A percentile compares a stretch with the other conserved stretches of the same genome.
These are phyloP conservation scores for Antheraea yamamai DNA, from an alignment of 2,888 invertebrate species.

Conservation along the genomic window DNA sequence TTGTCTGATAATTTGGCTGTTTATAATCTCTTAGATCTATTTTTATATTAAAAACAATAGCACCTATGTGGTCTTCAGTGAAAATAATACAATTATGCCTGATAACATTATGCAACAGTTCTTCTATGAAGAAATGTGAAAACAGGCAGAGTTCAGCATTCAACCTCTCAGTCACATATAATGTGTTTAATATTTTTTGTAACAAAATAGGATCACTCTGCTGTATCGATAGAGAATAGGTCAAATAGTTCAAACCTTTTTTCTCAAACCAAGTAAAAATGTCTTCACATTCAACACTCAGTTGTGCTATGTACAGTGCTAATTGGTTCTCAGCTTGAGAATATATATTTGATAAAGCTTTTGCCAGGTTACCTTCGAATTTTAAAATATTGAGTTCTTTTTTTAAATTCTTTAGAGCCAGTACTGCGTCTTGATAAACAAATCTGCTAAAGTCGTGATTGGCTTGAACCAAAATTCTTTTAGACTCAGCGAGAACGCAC, in stretches of 20 bases:
- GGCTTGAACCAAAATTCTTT: constrained; percentile 58
- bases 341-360: constrained; percentile 56
- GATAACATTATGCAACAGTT: constrained; percentile 68
- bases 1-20: constrained; percentile 67
- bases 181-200: constrained; percentile 67
- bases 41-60: constrained; percentile 71
- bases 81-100: constrained; percentile 71
- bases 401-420: constrained; percentile 54
- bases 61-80: constrained; percentile 69
- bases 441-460: constrained; percentile 65
- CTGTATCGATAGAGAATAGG: constrained; percentile 67
- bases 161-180: constrained; percentile 64
- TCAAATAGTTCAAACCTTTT: constrained; percentile 58
- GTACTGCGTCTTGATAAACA: constrained; percentile 64
- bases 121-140: constrained; percentile 71
- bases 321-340: constrained; percentile 68
- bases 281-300: constrained; percentile 75
- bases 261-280: constrained; percentile 70
- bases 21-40: constrained; percentile 58
- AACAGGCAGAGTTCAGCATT: constrained; percentile 69
- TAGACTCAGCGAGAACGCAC: constrained; percentile 58
- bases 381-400: constrained; percentile 49
- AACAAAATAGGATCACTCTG: constrained; percentile 67
- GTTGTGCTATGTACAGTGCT: constrained; percentile 63
- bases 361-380: constrained; percentile 58